Evolutionary conservation across 2,113 vertebrate species (phyloP).

Genomic region (Anhinga anhinga): DNA sequence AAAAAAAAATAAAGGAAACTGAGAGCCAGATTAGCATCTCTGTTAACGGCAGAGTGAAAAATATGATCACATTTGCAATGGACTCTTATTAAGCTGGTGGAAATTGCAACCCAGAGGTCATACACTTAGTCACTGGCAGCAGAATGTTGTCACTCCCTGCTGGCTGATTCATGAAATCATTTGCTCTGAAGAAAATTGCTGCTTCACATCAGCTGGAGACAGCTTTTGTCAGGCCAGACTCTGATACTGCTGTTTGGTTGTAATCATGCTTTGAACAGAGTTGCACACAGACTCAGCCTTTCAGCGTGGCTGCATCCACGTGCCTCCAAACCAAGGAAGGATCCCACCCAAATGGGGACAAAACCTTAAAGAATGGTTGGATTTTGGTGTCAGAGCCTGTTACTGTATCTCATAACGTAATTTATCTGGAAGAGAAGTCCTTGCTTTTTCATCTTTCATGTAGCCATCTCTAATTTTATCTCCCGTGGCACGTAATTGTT

Average conservation of each 20-base stretch:
- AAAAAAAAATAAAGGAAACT: not conserved
- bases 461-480: not conserved
- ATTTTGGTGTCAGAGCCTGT: not conserved
- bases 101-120: conserved; percentile 29
- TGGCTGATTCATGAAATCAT: conserved; percentile 43
- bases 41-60: conserved; percentile 9
- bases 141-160: conserved; percentile 44
- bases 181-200: conserved; percentile 31
- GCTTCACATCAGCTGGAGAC: not conserved
- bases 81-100: not conserved
- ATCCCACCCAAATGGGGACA: not conserved
- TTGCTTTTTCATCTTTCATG: not conserved
- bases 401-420: not conserved
- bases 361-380: not conserved
- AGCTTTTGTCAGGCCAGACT: not conserved
- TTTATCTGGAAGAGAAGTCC: not conserved
- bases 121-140: not conserved
- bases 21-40: conserved; percentile 4
- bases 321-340: not conserved
- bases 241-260: not conserved
- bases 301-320: accelerated
- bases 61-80: not conserved
- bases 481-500: not conserved
- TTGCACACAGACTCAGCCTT: not conserved
- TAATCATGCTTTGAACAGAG: not conserved